These are phyloP conservation scores for Himalopsyche japonica DNA, from an alignment of 2,888 invertebrate genomes.

Conservation along the genomic window DNA sequence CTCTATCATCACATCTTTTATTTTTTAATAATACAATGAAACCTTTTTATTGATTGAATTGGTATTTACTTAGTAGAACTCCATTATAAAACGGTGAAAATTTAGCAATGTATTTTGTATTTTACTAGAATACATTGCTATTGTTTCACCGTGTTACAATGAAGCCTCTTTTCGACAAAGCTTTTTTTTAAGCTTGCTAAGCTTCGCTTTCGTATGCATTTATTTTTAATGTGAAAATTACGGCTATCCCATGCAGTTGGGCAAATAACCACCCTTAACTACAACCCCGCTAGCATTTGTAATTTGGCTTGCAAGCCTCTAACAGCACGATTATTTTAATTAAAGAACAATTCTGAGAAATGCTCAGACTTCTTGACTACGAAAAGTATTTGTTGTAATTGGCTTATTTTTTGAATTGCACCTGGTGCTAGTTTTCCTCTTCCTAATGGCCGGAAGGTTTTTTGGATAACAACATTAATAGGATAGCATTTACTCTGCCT, in stretches of 20 bases:
- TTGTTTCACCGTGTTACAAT: too few species aligned
- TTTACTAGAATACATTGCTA: too few species aligned
- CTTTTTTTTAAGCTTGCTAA: too few species aligned
- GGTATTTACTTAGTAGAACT: too few species aligned
- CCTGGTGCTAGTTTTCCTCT: not conserved
- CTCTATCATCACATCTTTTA: too few species aligned
- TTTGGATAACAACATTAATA: not conserved
- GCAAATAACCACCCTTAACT: not conserved
- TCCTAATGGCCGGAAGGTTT: not conserved
- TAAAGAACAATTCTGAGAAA: conserved; percentile 2
- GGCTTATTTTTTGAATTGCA: not conserved
- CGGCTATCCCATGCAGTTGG: not conserved
- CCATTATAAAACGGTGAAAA: too few species aligned
- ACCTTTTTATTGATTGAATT: too few species aligned
- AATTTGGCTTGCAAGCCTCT: not conserved
- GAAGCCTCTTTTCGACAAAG: too few species aligned
- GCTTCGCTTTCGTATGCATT: too few species aligned
- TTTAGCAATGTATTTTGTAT: too few species aligned
- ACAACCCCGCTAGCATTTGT: not conserved
- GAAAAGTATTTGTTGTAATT: not conserved
- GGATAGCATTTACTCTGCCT: too few species aligned
- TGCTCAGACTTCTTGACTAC: not conserved
- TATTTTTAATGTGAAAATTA: not conserved
- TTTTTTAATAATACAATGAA: too few species aligned
- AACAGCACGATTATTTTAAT: conserved; percentile 8